These are phyloP conservation scores for Clunio marinus DNA, from an alignment of 2,888 invertebrate genomes.

Conservation along the genomic window DNA sequence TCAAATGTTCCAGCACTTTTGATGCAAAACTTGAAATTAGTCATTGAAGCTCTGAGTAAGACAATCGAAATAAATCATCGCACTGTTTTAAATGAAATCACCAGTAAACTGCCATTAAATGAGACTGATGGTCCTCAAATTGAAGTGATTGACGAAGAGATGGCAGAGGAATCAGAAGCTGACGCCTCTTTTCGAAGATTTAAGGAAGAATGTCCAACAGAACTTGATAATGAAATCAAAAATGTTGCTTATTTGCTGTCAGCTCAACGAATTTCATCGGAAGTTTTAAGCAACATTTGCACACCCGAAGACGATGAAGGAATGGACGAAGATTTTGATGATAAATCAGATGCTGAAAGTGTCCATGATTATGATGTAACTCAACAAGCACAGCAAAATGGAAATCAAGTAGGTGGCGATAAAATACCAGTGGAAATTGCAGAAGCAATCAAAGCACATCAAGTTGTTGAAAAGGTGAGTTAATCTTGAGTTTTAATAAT, in stretches of 20 bases:
- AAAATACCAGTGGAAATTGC: slow-evolving; percentile 57
- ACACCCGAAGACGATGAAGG: slow-evolving; percentile 58
- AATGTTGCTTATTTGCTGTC: slow-evolving; percentile 57
- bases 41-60: slow-evolving; percentile 54
- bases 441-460: slow-evolving; percentile 58
- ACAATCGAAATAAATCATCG: slow-evolving; percentile 57
- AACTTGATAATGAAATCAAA: slow-evolving; percentile 53
- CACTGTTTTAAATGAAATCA: slow-evolving; percentile 53
- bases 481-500: slow-evolving; percentile 42
- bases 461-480: slow-evolving; percentile 60
- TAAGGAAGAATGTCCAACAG: slow-evolving; percentile 46
- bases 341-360: slow-evolving; percentile 52
- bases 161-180: slow-evolving; percentile 44
- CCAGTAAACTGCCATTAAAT: slow-evolving; percentile 53
- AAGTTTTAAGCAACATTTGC: slow-evolving; percentile 68
- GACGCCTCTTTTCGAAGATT: slow-evolving; percentile 44
- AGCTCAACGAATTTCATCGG: slow-evolving; percentile 65
- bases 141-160: slow-evolving; percentile 39
- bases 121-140: slow-evolving; percentile 43
- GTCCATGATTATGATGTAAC: slow-evolving; percentile 48
- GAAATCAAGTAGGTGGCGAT: slow-evolving; percentile 48
- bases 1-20: slow-evolving; percentile 55
- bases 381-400: slow-evolving; percentile 45
- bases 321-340: slow-evolving; percentile 50
- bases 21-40: slow-evolving; percentile 53